A percentile compares a stretch with the other conserved stretches of the same genome.
Conservation (phyloP, 2,113 vertebrate species). For the Calyptomena viridis region DNA sequence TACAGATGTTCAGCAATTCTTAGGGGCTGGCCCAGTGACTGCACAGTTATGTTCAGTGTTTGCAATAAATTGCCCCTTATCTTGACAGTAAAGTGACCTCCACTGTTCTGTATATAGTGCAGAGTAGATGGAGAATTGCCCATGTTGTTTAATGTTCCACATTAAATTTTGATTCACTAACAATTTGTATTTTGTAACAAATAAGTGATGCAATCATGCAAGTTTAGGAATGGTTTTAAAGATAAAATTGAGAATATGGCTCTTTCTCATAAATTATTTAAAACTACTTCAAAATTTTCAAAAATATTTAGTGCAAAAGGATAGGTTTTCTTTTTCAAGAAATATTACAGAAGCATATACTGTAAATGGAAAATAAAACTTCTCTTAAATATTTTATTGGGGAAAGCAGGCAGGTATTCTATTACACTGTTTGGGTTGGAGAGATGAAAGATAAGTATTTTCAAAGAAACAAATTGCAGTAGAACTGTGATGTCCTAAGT, state of each 20-base stretch:
- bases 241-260: conserved; percentile 15
- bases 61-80: not conserved
- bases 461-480: conserved; percentile 14
- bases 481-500: not conserved
- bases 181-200: not conserved
- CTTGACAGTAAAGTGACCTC: not conserved
- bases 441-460: not conserved
- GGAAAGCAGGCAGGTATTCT: conserved; percentile 22
- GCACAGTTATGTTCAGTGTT: not conserved
- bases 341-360: conserved; percentile 51
- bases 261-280: conserved; percentile 60
- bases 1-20: not conserved
- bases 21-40: not conserved
- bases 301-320: conserved; percentile 72
- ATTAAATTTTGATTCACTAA: not conserved
- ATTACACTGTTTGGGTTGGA: not conserved
- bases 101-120: not conserved
- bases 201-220: conserved; percentile 15
- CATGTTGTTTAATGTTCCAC: not conserved
- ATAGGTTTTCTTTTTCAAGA: not conserved
- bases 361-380: conserved; percentile 66
- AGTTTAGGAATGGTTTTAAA: not conserved
- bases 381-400: conserved; percentile 4
- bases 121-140: not conserved
- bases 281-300: conserved; percentile 54